These are phyloP conservation scores for Phrynocephalus vlangalii DNA, from an alignment of 2,797 vertebrate species.

Conservation along the genomic window DNA sequence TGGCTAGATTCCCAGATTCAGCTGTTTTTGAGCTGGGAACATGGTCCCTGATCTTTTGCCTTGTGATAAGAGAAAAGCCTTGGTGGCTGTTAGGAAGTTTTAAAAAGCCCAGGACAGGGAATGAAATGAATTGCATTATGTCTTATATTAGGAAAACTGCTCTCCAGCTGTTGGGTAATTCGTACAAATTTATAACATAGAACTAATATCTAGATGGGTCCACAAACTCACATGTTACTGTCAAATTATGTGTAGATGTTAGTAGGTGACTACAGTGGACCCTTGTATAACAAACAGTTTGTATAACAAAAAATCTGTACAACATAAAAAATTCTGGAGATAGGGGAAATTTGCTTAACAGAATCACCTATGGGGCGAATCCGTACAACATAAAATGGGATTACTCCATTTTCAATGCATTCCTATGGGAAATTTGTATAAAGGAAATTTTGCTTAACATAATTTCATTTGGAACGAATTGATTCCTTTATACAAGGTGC, in stretches of 20 bases:
- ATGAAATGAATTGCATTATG: background rate
- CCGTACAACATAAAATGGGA: no score
- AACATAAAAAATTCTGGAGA: no score
- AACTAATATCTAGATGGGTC: background rate
- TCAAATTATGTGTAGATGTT: background rate
- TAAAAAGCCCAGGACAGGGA: background rate
- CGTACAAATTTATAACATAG: background rate
- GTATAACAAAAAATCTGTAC: no score
- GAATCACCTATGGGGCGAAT: no score
- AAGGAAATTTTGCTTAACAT: no score
- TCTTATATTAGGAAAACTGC: background rate
- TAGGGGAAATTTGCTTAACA: no score
- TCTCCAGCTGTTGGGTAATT: background rate
- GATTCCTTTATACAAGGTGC: no score
- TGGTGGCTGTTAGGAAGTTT: background rate
- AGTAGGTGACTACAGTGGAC: background rate
- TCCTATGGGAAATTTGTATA: no score
- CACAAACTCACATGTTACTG: background rate
- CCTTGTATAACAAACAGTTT: no score
- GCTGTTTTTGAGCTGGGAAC: constrained; percentile 26
- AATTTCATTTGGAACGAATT: no score
- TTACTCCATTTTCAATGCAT: no score
- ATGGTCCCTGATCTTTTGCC: constrained; percentile 26
- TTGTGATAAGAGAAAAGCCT: constrained; percentile 31
- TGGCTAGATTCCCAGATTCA: constrained; percentile 31